Evolutionary conservation across 2,888 invertebrate genomes (phyloP), one percentile per base, ranked within the genome.

Genomic region (Nowickia ferox): DNA sequence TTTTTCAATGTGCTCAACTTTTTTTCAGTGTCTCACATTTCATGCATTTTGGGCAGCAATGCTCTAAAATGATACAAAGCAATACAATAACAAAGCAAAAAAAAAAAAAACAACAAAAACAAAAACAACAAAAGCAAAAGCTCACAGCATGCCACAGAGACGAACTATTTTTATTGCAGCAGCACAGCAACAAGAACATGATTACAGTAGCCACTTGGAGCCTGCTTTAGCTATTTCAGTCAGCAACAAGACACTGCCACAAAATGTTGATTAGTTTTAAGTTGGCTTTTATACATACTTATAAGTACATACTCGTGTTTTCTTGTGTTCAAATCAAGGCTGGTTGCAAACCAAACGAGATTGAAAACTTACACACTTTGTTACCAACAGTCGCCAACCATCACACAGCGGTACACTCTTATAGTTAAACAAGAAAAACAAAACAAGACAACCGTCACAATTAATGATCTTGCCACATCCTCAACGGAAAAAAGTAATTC

Each of bases 381-480:
- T 48, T 42, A 22, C 2, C 10, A 19, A 30, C 48, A 74, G 51
- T 17, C 51, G 46, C 44, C n/a, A 30, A 30, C 6, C 30, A 30
- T 30, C 30, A 30, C 71, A 15, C 61, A 48, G 13, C 17, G 74
- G 13, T 40, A 51, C 40, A 8, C 51, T 48, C 38, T 40, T 19
- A 61, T 59, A n/a, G n/a, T n/a, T n/a, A n/a, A n/a, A 48, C 44
- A 46, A 10, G 38, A 66, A 46, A 30, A 44, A 48, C 38, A 42
- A 17, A 65, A 65, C 68, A 79, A 30, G 30, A 65, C 78, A 75
- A 90, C 88, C 89, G 91, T 90, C 89, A 90, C 91, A 91, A 91
- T 91, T 91, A 91, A 91, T 91, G 91, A 91, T 89, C 89, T 90
- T 89, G 90, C 90, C 88, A 88, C 88, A 87, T 87, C 88, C 87